Evolutionary conservation across 2,113 vertebrate species (phyloP), one percentile per base, ranked within the genome.

Genomic region (Charina bottae): DNA sequence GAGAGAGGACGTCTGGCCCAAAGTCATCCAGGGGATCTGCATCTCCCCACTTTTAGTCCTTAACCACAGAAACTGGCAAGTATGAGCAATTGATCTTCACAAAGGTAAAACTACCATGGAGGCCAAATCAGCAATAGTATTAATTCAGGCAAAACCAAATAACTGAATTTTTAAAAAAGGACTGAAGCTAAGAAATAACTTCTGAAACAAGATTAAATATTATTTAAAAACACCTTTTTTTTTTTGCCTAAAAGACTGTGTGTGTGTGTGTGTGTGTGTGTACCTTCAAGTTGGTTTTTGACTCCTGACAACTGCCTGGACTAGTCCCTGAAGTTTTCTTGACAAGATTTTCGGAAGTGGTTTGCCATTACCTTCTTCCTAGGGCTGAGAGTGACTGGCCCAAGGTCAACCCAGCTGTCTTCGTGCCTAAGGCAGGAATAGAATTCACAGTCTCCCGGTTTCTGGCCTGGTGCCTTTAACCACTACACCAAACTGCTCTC

Each of bases 181-280:
- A 89, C 19, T 83, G 55, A 92, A 90, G 58, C 89, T 64, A n/a
- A 87, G 46, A 87, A 62, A 58, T 55, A 72, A 88, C 1, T 21
- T 95, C 89, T 93, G 91, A 89, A 94, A 92, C n/a, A 21, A 26
- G 42, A 53, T 53, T 90, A 49, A 42, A 93, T 13, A 46, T 49
- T 46, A n/a, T 90, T 0, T 0, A 85, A 91, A 92, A 87, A 91
- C 83, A 2, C 1, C n/a, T n/a, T n/a, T 6, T n/a, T 83, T 83
- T 6, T 37, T 58, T 59, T 59, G 11, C 85, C 78, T 78, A 33
- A 78, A 60, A 72, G 2, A 72, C 4, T 26, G 12, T 56, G 26
- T 68, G 4, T 68, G 5, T 64, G 28, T 64, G 1, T 64, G 62
- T n/a, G 10, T n/a, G 4, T 62, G 12, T 15, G 11, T 56, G 49